These are phyloP conservation scores for Phylloscopus trochilus DNA, from an alignment of 2,113 vertebrate genomes.

Conservation along the genomic window DNA sequence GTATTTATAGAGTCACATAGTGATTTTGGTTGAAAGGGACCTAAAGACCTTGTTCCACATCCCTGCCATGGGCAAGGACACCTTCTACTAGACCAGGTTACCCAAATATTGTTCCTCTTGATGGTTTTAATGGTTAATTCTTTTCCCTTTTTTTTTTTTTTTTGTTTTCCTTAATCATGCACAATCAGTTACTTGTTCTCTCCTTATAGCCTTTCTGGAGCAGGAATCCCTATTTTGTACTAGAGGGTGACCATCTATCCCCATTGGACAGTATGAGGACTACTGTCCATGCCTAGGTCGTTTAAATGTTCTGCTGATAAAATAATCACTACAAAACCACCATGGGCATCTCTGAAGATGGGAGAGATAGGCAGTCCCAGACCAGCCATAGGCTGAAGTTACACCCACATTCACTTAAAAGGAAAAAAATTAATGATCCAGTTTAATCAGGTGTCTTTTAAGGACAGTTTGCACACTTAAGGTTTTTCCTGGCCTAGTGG, in stretches of 20 bases:
- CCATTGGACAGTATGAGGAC: background rate
- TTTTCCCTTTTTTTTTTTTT: background rate
- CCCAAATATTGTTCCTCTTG: background rate
- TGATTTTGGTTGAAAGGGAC: background rate
- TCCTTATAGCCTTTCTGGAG: background rate
- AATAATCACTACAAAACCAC: background rate
- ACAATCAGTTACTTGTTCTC: background rate
- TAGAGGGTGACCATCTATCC: background rate
- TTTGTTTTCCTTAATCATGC: background rate
- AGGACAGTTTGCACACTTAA: background rate
- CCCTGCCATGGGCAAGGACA: background rate
- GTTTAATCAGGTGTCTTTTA: background rate
- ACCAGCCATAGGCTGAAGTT: background rate
- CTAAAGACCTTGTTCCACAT: background rate
- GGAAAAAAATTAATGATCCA: background rate
- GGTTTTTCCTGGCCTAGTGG: background rate
- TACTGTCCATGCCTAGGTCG: background rate
- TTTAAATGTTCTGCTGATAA: background rate
- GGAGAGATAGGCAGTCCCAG: background rate
- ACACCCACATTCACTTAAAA: accelerated
- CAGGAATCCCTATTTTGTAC: background rate
- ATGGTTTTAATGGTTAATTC: background rate
- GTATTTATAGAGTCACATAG: background rate
- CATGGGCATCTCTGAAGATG: background rate
- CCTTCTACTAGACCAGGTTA: background rate